These are phyloP conservation scores for Bujurquina vittata DNA, from an alignment of 2,113 vertebrate genomes.

Conservation along the genomic window DNA sequence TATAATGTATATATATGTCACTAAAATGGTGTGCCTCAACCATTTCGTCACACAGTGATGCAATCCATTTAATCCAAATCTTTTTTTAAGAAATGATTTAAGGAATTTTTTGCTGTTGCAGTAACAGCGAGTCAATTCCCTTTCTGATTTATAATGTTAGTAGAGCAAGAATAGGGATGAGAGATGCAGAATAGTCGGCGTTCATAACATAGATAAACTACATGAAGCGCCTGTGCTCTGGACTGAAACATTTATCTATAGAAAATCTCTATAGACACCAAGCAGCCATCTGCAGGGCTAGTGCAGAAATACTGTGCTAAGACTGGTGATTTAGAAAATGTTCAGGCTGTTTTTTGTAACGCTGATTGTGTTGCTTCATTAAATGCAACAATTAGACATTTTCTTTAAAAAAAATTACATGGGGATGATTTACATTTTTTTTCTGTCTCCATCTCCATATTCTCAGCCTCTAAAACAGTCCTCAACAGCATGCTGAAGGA, in stretches of 20 bases:
- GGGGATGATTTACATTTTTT: neutral
- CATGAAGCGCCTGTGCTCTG: constrained; percentile 70
- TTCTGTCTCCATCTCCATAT: constrained; percentile 27
- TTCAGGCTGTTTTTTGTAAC: constrained; percentile 25
- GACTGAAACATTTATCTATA: constrained; percentile 79
- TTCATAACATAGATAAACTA: constrained; percentile 80
- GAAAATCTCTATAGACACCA: constrained; percentile 70
- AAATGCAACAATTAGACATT: neutral
- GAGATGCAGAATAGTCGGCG: constrained; percentile 78
- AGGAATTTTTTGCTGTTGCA: constrained; percentile 69
- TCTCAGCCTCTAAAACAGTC: constrained; percentile 89
- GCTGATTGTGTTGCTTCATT: neutral
- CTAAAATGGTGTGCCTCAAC: constrained; percentile 70
- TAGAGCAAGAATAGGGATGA: constrained; percentile 72
- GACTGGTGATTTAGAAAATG: constrained; percentile 50
- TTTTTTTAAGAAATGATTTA: constrained; percentile 82
- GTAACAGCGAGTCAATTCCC: constrained; percentile 72
- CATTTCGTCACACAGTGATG: constrained; percentile 82
- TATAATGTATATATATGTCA: constrained; percentile 76
- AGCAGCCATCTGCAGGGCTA: constrained; percentile 66
- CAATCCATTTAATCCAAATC: constrained; percentile 83
- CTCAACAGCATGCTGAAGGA: constrained; percentile 95
- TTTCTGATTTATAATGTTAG: constrained; percentile 82
- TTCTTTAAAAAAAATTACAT: neutral
- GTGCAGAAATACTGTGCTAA: constrained; percentile 54